Conservation (phyloP, 2,113 vertebrate genomes). For the Diglossa brunneiventris region DNA sequence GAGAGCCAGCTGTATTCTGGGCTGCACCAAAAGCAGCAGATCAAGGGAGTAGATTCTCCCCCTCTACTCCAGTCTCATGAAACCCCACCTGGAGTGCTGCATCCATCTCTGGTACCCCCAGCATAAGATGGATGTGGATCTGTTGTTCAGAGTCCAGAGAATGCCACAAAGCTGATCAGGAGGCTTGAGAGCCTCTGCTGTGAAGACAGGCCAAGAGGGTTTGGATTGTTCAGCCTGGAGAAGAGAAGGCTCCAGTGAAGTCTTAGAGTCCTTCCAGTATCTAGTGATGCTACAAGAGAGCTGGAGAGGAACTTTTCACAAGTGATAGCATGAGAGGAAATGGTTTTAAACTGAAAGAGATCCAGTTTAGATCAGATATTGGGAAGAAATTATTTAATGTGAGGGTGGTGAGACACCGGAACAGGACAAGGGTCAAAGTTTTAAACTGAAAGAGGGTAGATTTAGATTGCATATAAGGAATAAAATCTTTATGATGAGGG, state of each 20-base stretch:
- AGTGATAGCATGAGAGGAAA: neutral
- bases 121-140: neutral
- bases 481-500: neutral
- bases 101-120: neutral
- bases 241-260: neutral
- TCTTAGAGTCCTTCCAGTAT: neutral
- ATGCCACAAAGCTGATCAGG: neutral
- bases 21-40: neutral
- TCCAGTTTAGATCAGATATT: neutral
- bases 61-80: neutral
- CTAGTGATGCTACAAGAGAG: neutral
- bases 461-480: neutral
- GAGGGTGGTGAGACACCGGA: neutral
- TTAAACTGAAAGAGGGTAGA: neutral
- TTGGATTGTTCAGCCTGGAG: neutral
- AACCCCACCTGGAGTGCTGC: neutral
- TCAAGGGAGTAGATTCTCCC: neutral
- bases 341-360: neutral
- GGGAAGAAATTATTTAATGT: neutral
- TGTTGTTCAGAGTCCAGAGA: neutral
- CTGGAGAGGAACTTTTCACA: neutral
- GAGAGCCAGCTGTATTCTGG: neutral
- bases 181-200: neutral
- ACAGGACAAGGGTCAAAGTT: neutral
- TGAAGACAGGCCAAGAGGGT: neutral